Evolutionary conservation across 2,888 invertebrate species (phyloP).

Genomic region (Mactromeris polynyma): DNA sequence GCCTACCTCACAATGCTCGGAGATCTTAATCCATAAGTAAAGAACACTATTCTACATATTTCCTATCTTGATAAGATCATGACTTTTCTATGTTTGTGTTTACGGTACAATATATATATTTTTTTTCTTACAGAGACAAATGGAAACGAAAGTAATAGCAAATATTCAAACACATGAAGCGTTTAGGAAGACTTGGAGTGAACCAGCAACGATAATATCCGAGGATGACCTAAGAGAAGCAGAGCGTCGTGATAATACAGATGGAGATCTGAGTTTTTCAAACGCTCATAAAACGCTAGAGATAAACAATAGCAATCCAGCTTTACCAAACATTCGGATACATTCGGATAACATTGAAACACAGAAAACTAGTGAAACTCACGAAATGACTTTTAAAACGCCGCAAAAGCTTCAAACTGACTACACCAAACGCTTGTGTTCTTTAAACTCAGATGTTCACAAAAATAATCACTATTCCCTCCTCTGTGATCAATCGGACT

Average conservation of each 20-base stretch:
- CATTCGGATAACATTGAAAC: constrained; percentile 47
- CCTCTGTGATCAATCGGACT: constrained; percentile 72
- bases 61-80: too few relatives aligned
- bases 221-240: constrained; percentile 56
- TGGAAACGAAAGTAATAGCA: constrained; percentile 51
- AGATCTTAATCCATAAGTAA: too few relatives aligned
- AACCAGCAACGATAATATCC: constrained; percentile 61
- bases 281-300: not conserved
- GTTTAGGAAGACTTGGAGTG: constrained; percentile 61
- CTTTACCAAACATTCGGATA: constrained; percentile 57
- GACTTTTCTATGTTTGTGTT: too few relatives aligned
- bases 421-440: constrained; percentile 27
- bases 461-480: constrained; percentile 40
- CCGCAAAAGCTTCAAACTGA: constrained; percentile 53
- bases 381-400: constrained; percentile 49
- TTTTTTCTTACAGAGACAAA: not conserved
- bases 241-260: constrained; percentile 40
- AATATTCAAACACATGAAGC: constrained; percentile 55
- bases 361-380: constrained; percentile 14
- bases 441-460: constrained; percentile 30
- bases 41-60: too few relatives aligned
- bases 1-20: not conserved
- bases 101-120: not conserved
- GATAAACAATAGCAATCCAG: constrained; percentile 14
- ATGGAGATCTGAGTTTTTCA: constrained; percentile 25